A percentile compares a stretch with the other conserved stretches of the same genome.
Conservation (phyloP, 1,140 invertebrate species). For the Rhagoletis zephyria region DNA sequence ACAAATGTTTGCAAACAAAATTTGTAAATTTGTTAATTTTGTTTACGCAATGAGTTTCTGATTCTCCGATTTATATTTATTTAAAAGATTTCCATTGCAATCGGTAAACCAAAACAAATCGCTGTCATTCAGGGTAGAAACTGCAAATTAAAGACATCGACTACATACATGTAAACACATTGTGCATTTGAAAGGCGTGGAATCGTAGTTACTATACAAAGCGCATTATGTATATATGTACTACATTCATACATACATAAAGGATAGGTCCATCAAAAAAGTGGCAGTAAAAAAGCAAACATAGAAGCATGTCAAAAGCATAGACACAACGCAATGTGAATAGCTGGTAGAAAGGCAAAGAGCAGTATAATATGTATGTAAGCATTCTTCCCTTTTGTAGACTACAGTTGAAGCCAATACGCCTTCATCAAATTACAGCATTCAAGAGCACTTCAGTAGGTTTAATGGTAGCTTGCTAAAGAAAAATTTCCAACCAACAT, state of each 20-base stretch:
- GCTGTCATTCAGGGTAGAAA: background rate
- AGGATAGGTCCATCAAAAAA: background rate
- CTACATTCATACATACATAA: background rate
- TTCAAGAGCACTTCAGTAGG: slow-evolving; percentile 18
- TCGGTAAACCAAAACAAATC: background rate
- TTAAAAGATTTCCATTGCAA: background rate
- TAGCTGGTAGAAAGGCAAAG: slow-evolving; percentile 5
- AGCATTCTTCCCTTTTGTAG: slow-evolving; percentile 18
- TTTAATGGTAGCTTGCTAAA: slow-evolving; percentile 44
- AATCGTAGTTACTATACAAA: too few relatives aligned
- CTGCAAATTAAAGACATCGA: background rate
- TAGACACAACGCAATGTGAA: slow-evolving; percentile 9
- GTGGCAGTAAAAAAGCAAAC: slow-evolving; percentile 28
- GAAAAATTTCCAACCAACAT: slow-evolving; percentile 38
- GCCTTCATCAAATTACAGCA: slow-evolving; percentile 49
- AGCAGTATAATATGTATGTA: slow-evolving; percentile 10
- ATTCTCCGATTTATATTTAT: background rate
- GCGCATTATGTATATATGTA: background rate
- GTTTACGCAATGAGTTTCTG: background rate
- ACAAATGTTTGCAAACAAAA: too few relatives aligned
- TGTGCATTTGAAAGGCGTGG: too few relatives aligned
- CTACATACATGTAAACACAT: background rate
- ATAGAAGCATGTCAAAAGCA: background rate
- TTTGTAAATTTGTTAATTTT: background rate
- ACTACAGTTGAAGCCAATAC: slow-evolving; percentile 12